A percentile compares a stretch with the other conserved stretches of the same genome.
phyloP scores from a whole-genome alignment of 2,888 invertebrate genomes.

The Cheilosia vernalis region DNA sequence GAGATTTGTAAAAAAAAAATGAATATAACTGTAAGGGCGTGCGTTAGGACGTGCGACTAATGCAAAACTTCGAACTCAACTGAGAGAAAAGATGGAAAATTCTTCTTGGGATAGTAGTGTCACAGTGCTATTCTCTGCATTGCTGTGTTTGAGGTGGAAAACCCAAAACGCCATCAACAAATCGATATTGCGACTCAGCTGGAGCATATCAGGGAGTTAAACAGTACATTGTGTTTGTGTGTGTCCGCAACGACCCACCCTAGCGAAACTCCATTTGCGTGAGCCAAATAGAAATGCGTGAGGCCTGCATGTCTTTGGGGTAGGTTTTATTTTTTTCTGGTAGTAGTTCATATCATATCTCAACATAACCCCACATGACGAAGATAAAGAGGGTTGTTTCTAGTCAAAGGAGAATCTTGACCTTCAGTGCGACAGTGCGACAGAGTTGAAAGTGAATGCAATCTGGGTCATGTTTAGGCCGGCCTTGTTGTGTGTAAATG shows the following conservation, averaged over 20 bases:
- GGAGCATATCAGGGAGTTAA: slow-evolving; percentile 26
- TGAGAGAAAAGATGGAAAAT: slow-evolving; percentile 34
- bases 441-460: slow-evolving; percentile 39
- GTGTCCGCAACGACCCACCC: background rate
- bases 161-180: slow-evolving; percentile 28
- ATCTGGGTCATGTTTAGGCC: slow-evolving; percentile 57
- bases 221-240: slow-evolving; percentile 15
- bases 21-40: background rate
- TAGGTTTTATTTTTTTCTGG: slow-evolving; percentile 35
- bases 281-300: slow-evolving; percentile 41
- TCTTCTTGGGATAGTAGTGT: background rate
- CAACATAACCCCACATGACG: background rate
- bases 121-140: background rate
- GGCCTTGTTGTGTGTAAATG: slow-evolving; percentile 31
- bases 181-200: slow-evolving; percentile 71
- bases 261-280: slow-evolving; percentile 21
- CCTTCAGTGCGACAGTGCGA: slow-evolving; percentile 38
- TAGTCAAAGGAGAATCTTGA: slow-evolving; percentile 45
- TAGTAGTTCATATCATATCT: background rate
- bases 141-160: slow-evolving; percentile 22
- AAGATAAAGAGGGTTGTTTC: slow-evolving; percentile 8
- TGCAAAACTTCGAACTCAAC: slow-evolving; percentile 64
- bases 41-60: slow-evolving; percentile 46
- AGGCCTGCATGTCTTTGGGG: slow-evolving; percentile 53
- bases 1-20: slow-evolving; percentile 38